Conservation (phyloP, 2,888 invertebrate species). For the Drosophila cognata region DNA sequence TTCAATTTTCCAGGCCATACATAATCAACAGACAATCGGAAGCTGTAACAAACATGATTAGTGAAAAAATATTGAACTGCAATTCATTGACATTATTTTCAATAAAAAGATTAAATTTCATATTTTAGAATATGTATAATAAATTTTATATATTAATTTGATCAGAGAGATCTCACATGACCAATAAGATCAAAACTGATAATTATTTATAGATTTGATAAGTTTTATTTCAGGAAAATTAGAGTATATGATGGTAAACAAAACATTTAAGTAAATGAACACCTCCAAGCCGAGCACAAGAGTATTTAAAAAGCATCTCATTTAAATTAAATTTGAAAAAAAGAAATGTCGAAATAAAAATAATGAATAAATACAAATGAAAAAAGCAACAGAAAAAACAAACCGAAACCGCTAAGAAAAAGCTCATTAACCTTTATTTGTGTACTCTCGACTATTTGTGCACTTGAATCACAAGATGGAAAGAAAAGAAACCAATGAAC, state of each 20-base stretch:
- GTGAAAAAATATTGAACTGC: neutral
- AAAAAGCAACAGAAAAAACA: slow-evolving; percentile 19
- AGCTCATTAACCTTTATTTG: slow-evolving; percentile 77
- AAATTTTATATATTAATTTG: neutral
- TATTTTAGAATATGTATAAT: neutral
- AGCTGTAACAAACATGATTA: neutral
- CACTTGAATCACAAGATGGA: slow-evolving; percentile 49
- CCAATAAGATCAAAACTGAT: neutral
- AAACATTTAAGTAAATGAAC: neutral
- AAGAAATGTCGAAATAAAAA: neutral
- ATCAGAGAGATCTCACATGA: too few species aligned
- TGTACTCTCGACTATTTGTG: slow-evolving; percentile 54
- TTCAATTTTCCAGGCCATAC: neutral
- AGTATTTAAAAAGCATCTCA: slow-evolving; percentile 30
- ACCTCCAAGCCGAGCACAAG: neutral
- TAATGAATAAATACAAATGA: slow-evolving; percentile 1
- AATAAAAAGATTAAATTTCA: neutral
- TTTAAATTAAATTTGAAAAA: slow-evolving; percentile 26
- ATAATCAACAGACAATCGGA: neutral
- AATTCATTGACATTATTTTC: neutral
- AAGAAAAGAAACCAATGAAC: slow-evolving; percentile 52
- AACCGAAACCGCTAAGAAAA: slow-evolving; percentile 43
- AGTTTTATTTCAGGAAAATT: neutral
- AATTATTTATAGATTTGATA: neutral
- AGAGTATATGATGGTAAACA: neutral